Evolutionary conservation across 2,888 invertebrate species (phyloP).

Genomic region (Ormyrus labotus): DNA sequence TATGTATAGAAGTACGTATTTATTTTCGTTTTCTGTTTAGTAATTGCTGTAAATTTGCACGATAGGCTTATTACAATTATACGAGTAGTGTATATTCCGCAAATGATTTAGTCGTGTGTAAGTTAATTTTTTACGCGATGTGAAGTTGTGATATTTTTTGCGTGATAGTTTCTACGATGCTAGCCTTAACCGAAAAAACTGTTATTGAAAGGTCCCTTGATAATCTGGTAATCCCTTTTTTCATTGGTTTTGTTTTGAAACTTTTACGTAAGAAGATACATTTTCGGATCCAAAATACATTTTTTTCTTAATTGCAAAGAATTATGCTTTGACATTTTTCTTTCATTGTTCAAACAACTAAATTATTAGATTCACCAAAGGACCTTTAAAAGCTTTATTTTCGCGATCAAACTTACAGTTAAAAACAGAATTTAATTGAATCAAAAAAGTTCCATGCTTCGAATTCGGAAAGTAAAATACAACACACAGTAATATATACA

Average conservation of each 20-base stretch:
- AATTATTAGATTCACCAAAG: constrained; percentile 20
- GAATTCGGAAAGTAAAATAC: too few species aligned
- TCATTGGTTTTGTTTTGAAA: background rate
- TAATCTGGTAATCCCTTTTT: constrained; percentile 3
- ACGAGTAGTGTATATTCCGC: constrained; percentile 11
- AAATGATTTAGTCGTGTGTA: constrained; percentile 17
- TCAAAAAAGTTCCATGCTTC: background rate
- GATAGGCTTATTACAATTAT: background rate
- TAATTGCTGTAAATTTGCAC: constrained; percentile 1
- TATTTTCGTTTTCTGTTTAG: constrained; percentile 2
- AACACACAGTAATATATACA: background rate
- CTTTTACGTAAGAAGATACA: background rate
- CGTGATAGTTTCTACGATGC: constrained; percentile 36
- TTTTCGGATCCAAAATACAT: constrained; percentile 2
- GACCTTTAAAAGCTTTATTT: background rate
- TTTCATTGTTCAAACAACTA: background rate
- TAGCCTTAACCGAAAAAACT: background rate
- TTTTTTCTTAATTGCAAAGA: background rate
- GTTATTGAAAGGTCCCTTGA: constrained; percentile 9
- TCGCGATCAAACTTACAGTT: background rate
- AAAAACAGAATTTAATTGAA: background rate
- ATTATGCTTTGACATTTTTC: constrained; percentile 16
- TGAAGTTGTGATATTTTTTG: constrained; percentile 47
- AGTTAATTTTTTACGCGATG: constrained; percentile 16
- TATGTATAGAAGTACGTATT: constrained; percentile 1